Conservation (phyloP, 1,140 invertebrate genomes). For the Drosophila serrata region DNA sequence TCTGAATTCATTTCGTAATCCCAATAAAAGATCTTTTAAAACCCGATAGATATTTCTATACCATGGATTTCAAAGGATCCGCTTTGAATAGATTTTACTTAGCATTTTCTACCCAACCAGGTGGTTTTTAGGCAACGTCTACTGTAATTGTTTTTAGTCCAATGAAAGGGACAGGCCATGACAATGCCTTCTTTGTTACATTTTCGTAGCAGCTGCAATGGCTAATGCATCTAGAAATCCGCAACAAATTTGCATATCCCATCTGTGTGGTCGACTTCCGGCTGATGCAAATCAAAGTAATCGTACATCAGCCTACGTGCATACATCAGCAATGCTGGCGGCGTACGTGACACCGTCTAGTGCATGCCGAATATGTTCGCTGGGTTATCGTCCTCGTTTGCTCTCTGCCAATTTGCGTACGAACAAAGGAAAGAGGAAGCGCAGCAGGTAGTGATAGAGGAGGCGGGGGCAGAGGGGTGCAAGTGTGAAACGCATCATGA, state of each 20-base stretch:
- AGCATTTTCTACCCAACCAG: background rate
- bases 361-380: slow-evolving; percentile 63
- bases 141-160: slow-evolving; percentile 5
- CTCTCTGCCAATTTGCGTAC: slow-evolving; percentile 75
- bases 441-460: slow-evolving; percentile 33
- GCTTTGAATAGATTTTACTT: too few relatives aligned
- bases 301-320: background rate
- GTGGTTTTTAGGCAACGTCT: background rate
- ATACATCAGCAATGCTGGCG: slow-evolving; percentile 18
- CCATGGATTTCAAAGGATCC: background rate
- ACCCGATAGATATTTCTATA: background rate
- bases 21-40: background rate
- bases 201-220: slow-evolving; percentile 19
- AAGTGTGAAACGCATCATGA: slow-evolving; percentile 53
- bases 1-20: background rate
- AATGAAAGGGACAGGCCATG: slow-evolving; percentile 19
- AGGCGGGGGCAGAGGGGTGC: background rate
- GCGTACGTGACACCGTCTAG: slow-evolving; percentile 66
- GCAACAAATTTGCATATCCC: slow-evolving; percentile 16
- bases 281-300: slow-evolving; percentile 10
- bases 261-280: slow-evolving; percentile 17
- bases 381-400: slow-evolving; percentile 72
- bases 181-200: slow-evolving; percentile 32
- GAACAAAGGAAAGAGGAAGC: slow-evolving; percentile 64
- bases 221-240: slow-evolving; percentile 19